Conservation (phyloP, 2,113 vertebrate species). For the Octodon degus region DNA sequence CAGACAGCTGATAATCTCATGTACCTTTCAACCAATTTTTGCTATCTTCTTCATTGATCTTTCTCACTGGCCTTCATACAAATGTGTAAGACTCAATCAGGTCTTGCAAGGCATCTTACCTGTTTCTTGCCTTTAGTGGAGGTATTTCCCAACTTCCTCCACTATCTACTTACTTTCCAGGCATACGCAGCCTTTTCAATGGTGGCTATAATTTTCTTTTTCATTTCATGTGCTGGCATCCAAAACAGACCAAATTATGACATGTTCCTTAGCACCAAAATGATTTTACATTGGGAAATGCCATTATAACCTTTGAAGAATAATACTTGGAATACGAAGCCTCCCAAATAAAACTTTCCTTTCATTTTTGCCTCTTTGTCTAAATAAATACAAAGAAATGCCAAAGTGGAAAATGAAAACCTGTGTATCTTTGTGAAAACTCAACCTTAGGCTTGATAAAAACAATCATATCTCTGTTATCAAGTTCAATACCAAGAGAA, state of each 20-base stretch:
- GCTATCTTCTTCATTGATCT: slow-evolving; percentile 91
- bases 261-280: not conserved
- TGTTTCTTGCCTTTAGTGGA: slow-evolving; percentile 89
- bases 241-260: slow-evolving; percentile 78
- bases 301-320: slow-evolving; percentile 78
- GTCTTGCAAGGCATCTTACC: slow-evolving; percentile 89
- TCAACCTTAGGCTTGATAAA: slow-evolving; percentile 84
- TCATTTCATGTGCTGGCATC: slow-evolving; percentile 84
- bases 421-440: slow-evolving; percentile 87
- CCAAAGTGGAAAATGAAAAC: slow-evolving; percentile 86
- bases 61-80: slow-evolving; percentile 88
- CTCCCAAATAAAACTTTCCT: slow-evolving; percentile 77
- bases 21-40: slow-evolving; percentile 91
- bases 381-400: slow-evolving; percentile 82
- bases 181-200: slow-evolving; percentile 91
- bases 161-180: slow-evolving; percentile 91
- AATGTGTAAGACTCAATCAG: slow-evolving; percentile 89
- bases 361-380: slow-evolving; percentile 84
- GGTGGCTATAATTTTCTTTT: slow-evolving; percentile 92
- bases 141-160: slow-evolving; percentile 90
- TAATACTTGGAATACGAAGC: slow-evolving; percentile 80
- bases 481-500: slow-evolving; percentile 86
- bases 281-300: slow-evolving; percentile 77
- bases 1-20: slow-evolving; percentile 90
- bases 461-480: slow-evolving; percentile 86